Conservation (phyloP, 2,113 vertebrate species). For the Lagopus muta region DNA sequence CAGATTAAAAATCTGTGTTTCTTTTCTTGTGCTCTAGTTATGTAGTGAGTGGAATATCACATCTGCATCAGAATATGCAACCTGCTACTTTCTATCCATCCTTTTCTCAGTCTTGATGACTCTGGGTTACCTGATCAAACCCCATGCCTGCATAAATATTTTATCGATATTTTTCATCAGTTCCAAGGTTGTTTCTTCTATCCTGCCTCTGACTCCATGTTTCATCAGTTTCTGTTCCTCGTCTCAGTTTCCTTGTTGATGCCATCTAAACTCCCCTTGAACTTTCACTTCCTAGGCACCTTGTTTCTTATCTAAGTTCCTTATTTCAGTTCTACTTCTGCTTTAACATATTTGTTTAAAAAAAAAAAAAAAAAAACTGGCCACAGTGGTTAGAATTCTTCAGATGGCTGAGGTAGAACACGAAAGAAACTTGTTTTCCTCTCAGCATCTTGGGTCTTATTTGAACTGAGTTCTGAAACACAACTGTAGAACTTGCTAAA, state of each 20-base stretch:
- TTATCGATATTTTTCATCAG: rapidly evolving
- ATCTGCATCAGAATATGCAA: neutral
- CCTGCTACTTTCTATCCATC: neutral
- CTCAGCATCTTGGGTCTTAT: neutral
- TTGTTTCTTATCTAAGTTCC: neutral
- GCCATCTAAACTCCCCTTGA: neutral
- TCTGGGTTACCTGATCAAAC: neutral
- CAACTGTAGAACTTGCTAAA: neutral
- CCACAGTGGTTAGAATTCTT: neutral
- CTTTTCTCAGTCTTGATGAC: neutral
- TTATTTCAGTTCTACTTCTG: neutral
- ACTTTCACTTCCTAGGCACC: neutral
- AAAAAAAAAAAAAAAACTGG: neutral
- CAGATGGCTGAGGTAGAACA: neutral
- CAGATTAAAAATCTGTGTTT: neutral
- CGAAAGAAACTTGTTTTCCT: neutral
- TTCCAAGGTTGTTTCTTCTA: neutral
- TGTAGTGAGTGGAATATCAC: neutral
- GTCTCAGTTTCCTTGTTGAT: neutral
- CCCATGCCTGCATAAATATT: neutral
- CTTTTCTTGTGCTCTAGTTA: neutral
- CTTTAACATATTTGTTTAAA: neutral
- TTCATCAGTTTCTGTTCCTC: neutral
- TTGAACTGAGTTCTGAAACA: neutral
- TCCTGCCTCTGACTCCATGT: neutral